phyloP scores from a whole-genome alignment of 2,113 vertebrate genomes.

The Malurus cyaneus region DNA sequence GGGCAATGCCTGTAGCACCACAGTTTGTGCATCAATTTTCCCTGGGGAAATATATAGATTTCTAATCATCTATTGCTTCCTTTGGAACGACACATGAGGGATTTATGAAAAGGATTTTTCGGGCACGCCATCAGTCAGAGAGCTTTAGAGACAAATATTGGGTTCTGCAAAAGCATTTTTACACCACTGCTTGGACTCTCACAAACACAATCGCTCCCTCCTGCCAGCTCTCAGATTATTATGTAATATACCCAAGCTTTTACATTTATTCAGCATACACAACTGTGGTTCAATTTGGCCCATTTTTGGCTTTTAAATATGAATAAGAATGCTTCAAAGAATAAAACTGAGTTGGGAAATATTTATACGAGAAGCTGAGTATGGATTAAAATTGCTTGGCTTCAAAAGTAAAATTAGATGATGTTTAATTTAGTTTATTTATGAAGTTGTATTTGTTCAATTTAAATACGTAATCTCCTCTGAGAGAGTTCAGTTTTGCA shows the following conservation, averaged over 20 bases:
- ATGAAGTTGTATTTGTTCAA: slow-evolving; percentile 62
- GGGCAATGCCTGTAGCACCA: background rate
- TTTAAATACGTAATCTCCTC: slow-evolving; percentile 62
- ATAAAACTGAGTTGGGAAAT: slow-evolving; percentile 39
- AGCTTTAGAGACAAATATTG: background rate
- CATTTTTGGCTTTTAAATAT: slow-evolving; percentile 34
- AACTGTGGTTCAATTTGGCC: slow-evolving; percentile 38
- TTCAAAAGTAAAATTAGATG: slow-evolving; percentile 61
- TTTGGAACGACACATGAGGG: background rate
- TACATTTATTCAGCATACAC: background rate
- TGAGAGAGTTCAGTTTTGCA: slow-evolving; percentile 43
- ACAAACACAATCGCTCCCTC: background rate
- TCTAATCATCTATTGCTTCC: background rate
- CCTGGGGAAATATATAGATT: background rate
- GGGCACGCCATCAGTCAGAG: background rate
- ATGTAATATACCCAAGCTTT: background rate
- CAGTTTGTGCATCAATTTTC: background rate
- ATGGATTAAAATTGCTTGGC: slow-evolving; percentile 53
- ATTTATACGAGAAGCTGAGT: slow-evolving; percentile 46
- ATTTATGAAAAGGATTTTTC: background rate
- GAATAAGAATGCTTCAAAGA: slow-evolving; percentile 51
- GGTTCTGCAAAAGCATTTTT: background rate
- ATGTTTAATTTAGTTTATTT: slow-evolving; percentile 63
- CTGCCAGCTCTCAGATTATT: slow-evolving; percentile 20
- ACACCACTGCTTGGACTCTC: background rate